Percentiles rank a stretch among this genome's conserved stretches.
These are phyloP conservation scores for Ostrea denselamellosa DNA, from an alignment of 1,140 invertebrate genomes.

Conservation along the genomic window DNA sequence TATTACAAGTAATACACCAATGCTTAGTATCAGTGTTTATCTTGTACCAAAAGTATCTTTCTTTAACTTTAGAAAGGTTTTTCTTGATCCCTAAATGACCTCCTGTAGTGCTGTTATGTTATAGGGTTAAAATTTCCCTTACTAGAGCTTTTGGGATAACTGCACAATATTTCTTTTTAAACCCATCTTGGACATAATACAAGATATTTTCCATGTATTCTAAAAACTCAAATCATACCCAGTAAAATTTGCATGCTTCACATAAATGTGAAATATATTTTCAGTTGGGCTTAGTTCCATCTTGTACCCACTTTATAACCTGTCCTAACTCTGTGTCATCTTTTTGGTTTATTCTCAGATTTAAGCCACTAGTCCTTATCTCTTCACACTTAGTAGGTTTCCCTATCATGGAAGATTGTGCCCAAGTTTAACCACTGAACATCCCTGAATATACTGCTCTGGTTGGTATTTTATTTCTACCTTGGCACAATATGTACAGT, in stretches of 20 bases:
- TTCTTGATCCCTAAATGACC: conserved; percentile 48
- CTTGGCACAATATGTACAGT: conserved; percentile 11
- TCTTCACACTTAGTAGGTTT: background rate
- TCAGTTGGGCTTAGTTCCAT: conserved; percentile 27
- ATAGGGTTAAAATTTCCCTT: background rate
- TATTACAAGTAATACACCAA: conserved; percentile 42
- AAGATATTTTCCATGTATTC: conserved; percentile 4
- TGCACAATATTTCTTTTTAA: background rate
- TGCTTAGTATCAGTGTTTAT: conserved; percentile 27
- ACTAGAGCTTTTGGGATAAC: conserved; percentile 32
- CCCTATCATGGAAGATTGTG: too few relatives aligned
- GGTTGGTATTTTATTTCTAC: background rate
- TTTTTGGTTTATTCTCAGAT: background rate
- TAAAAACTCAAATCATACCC: conserved; percentile 3
- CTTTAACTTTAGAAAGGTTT: conserved; percentile 35
- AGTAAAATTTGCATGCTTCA: conserved; percentile 28
- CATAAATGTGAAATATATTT: conserved; percentile 18
- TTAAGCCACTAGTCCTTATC: background rate
- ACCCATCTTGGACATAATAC: background rate
- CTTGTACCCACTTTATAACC: conserved; percentile 28
- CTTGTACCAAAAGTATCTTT: conserved; percentile 47
- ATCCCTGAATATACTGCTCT: background rate
- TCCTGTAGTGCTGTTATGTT: conserved; percentile 35
- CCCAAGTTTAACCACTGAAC: background rate
- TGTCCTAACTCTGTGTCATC: conserved; percentile 16